These are phyloP conservation scores for Berghia stephanieae DNA, from an alignment of 1,140 invertebrate species.

Conservation along the genomic window DNA sequence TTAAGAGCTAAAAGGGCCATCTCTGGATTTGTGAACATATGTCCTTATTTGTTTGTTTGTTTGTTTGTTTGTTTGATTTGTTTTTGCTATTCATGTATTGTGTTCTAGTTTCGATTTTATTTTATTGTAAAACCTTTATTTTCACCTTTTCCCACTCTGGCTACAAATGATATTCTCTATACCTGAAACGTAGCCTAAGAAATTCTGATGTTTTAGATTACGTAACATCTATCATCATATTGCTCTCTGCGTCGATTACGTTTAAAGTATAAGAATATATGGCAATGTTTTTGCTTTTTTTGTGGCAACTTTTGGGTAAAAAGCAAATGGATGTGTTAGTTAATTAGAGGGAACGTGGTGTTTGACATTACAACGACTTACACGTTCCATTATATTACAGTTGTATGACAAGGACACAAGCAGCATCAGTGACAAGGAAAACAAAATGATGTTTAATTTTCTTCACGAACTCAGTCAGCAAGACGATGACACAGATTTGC, in stretches of 20 bases:
- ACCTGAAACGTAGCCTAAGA: too few species aligned
- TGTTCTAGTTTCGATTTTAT: too few species aligned
- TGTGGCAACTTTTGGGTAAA: neutral
- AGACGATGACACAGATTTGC: conserved; percentile 38
- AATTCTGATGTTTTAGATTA: neutral
- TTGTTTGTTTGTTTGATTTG: too few species aligned
- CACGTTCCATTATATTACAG: conserved; percentile 33
- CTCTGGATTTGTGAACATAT: too few species aligned
- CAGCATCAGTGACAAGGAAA: conserved; percentile 54
- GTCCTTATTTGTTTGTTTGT: too few species aligned
- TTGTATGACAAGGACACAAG: conserved; percentile 43
- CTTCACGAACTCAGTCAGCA: conserved; percentile 44
- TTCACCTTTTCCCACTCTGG: too few species aligned
- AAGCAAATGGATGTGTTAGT: neutral
- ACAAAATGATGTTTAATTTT: conserved; percentile 55
- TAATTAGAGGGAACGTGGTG: neutral
- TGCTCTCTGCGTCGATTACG: neutral
- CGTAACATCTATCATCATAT: neutral
- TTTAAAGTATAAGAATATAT: too few species aligned
- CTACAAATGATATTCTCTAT: too few species aligned
- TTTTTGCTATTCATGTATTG: too few species aligned
- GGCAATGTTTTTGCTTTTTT: too few species aligned
- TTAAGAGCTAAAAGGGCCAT: too few species aligned
- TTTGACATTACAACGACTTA: neutral
- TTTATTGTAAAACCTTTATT: too few species aligned